Evolutionary conservation across 2,888 invertebrate genomes (phyloP).

Genomic region (Caradrina clavipalpis): DNA sequence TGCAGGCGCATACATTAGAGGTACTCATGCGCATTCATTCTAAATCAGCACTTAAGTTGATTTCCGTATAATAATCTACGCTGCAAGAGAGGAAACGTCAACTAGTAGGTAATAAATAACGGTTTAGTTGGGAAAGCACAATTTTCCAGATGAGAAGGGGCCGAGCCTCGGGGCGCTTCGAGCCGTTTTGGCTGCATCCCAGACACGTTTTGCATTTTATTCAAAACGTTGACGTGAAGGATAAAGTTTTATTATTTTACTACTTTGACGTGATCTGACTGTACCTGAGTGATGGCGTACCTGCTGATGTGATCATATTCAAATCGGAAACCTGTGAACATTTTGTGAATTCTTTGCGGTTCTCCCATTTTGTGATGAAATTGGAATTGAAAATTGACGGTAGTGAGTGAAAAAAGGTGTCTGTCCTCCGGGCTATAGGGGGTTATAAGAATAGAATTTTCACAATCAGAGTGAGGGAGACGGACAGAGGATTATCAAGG

Average conservation of each 20-base stretch:
- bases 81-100: constrained; percentile 54
- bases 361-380: constrained; percentile 41
- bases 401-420: background rate
- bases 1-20: constrained; percentile 34
- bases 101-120: constrained; percentile 61
- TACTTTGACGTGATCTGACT: constrained; percentile 88
- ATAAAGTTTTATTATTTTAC: constrained; percentile 91
- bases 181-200: constrained; percentile 87
- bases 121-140: constrained; percentile 64
- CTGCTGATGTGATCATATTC: constrained; percentile 62
- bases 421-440: no score
- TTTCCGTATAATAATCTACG: constrained; percentile 59
- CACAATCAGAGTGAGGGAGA: background rate
- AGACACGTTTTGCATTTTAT: constrained; percentile 90
- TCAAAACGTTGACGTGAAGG: constrained; percentile 89
- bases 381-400: constrained; percentile 53
- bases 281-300: constrained; percentile 73
- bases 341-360: constrained; percentile 35
- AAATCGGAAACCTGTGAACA: constrained; percentile 55
- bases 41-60: constrained; percentile 62
- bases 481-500: no score
- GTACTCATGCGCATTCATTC: constrained; percentile 35
- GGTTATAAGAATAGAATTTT: background rate
- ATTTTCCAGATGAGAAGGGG: constrained; percentile 66
- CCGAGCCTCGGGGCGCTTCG: constrained; percentile 67